Evolutionary conservation across 1,140 invertebrate genomes (phyloP).

Genomic region (Bombus confusus): DNA sequence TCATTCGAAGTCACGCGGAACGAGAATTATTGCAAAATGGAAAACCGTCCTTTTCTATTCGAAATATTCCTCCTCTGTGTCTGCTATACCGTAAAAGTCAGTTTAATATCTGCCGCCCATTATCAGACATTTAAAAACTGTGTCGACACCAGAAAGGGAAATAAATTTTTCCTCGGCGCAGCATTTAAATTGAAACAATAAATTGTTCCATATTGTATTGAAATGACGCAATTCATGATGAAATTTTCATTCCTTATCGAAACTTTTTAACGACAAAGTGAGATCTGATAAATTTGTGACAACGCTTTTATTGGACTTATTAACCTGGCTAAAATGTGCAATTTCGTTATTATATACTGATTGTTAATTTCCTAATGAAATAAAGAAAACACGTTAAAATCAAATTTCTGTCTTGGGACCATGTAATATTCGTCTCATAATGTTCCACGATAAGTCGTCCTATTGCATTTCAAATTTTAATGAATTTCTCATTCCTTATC

Average conservation of each 20-base stretch:
- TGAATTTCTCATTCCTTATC: background rate
- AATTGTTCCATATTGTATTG: background rate
- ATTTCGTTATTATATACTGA: background rate
- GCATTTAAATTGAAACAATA: background rate
- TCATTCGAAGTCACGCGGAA: background rate
- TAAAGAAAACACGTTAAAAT: background rate
- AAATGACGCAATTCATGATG: background rate
- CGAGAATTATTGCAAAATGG: background rate
- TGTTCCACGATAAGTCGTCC: background rate
- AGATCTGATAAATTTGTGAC: background rate
- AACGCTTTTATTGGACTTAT: background rate
- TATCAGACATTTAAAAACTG: background rate
- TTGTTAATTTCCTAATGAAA: no score
- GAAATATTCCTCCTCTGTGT: background rate
- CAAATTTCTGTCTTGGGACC: background rate
- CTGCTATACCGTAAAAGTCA: background rate
- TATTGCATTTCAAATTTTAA: background rate
- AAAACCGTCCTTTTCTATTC: background rate
- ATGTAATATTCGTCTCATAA: background rate
- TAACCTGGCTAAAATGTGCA: background rate
- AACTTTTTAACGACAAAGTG: background rate
- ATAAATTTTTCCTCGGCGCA: background rate
- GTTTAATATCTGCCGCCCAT: background rate
- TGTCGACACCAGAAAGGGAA: background rate
- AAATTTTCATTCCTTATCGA: background rate